A percentile compares a stretch with the other conserved stretches of the same genome.
Evolutionary conservation across 2,888 invertebrate species (phyloP).

Genomic region (Gonocerus acuteangulatus): DNA sequence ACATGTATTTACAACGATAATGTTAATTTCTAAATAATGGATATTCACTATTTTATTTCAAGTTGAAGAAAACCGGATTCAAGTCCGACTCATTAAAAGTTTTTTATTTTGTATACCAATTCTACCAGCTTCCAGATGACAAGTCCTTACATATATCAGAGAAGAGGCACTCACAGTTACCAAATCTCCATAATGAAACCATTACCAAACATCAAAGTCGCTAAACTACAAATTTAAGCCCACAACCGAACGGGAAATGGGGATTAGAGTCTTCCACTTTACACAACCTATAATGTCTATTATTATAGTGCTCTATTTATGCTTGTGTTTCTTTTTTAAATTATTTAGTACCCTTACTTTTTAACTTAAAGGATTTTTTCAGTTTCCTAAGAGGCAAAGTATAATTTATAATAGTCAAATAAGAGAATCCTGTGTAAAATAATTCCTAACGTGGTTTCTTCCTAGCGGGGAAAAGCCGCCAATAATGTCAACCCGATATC

Average conservation of each 20-base stretch:
- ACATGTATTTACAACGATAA: too few species aligned
- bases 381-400: neutral
- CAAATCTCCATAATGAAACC: slow-evolving; percentile 34
- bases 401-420: slow-evolving; percentile 22
- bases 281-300: neutral
- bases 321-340: neutral
- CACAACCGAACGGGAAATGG: neutral
- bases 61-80: neutral
- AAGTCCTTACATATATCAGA: slow-evolving; percentile 28
- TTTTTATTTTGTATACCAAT: neutral
- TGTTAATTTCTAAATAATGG: neutral
- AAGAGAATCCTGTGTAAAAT: slow-evolving; percentile 7
- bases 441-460: slow-evolving; percentile 7
- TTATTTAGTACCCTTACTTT: neutral
- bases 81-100: too few species aligned
- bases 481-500: too few species aligned
- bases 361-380: neutral
- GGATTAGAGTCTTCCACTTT: neutral
- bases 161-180: slow-evolving; percentile 20
- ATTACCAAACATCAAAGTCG: slow-evolving; percentile 35
- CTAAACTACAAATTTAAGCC: slow-evolving; percentile 31
- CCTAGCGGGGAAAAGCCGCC: neutral
- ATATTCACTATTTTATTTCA: neutral
- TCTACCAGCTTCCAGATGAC: neutral
- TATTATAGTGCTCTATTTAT: neutral